Evolutionary conservation across 1,140 invertebrate genomes (phyloP).

Genomic region (Cyclina sinensis): DNA sequence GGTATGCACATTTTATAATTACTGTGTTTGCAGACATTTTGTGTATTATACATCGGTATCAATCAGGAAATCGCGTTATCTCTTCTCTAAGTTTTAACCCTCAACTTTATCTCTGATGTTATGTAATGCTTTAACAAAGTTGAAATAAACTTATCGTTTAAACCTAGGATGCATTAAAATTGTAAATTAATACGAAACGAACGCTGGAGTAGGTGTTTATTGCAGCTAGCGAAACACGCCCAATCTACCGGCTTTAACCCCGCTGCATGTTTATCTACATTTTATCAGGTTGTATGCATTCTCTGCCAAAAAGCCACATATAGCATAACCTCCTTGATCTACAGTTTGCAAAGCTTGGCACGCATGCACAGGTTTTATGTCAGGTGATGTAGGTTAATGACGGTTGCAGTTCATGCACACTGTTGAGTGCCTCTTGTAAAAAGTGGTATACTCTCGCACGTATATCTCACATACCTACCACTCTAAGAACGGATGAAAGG

Average conservation of each 20-base stretch:
- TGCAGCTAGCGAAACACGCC: slow-evolving; percentile 38
- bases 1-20: neutral
- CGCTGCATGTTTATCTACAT: slow-evolving; percentile 65
- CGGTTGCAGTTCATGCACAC: slow-evolving; percentile 64
- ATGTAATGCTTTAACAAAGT: slow-evolving; percentile 64
- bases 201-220: slow-evolving; percentile 15
- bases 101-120: slow-evolving; percentile 62
- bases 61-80: slow-evolving; percentile 36
- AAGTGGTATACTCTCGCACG: slow-evolving; percentile 26
- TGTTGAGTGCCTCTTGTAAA: slow-evolving; percentile 16
- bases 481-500: neutral
- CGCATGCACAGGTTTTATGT: slow-evolving; percentile 64
- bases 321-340: slow-evolving; percentile 66
- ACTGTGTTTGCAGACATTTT: neutral
- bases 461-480: slow-evolving; percentile 1
- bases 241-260: slow-evolving; percentile 59
- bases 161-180: neutral
- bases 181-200: neutral
- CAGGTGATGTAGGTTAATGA: slow-evolving; percentile 68
- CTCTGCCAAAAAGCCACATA: slow-evolving; percentile 68
- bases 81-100: slow-evolving; percentile 25
- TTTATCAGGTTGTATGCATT: slow-evolving; percentile 63
- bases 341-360: slow-evolving; percentile 43
- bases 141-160: slow-evolving; percentile 64
- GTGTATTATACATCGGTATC: slow-evolving; percentile 23